Percentiles rank a stretch among this genome's conserved stretches.
These are phyloP conservation scores for Mormyrops boulengeri DNA, from an alignment of 2,797 vertebrate species.

Conservation along the genomic window DNA sequence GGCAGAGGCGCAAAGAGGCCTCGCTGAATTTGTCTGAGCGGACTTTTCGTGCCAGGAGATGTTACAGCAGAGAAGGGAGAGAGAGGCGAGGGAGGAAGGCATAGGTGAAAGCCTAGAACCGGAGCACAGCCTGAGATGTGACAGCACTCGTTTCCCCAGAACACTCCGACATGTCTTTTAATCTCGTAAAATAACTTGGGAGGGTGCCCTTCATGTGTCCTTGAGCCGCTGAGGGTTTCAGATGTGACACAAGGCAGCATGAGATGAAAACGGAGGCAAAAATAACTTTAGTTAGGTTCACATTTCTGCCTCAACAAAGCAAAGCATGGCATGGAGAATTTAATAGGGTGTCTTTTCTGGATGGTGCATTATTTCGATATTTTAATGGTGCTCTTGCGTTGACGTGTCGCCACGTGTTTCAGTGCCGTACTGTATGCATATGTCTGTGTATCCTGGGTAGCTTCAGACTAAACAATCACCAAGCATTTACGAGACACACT, in stretches of 20 bases:
- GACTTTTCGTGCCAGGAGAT: neutral
- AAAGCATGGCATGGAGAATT: no score
- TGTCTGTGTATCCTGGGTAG: neutral
- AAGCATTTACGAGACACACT: neutral
- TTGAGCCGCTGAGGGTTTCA: constrained; percentile 41
- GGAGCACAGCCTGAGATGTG: neutral
- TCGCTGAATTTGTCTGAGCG: neutral
- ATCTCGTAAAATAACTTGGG: neutral
- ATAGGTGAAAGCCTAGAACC: neutral
- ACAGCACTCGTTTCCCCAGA: neutral
- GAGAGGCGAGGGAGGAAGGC: neutral
- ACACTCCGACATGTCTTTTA: neutral
- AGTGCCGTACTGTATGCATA: neutral
- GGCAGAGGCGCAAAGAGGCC: neutral
- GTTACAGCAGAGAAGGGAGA: neutral
- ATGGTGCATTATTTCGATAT: neutral
- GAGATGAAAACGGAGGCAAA: constrained; percentile 2
- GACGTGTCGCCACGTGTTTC: neutral
- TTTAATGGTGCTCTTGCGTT: neutral
- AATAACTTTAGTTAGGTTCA: neutral
- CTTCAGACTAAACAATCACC: neutral
- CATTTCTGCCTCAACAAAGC: neutral
- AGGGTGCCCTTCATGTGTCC: constrained; percentile 30
- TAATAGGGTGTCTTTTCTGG: neutral
- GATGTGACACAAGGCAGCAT: neutral